Percentiles rank a stretch among this genome's conserved stretches.
Evolutionary conservation across 2,888 invertebrate species (phyloP).

Genomic region (Lasioglossum zephyrum): DNA sequence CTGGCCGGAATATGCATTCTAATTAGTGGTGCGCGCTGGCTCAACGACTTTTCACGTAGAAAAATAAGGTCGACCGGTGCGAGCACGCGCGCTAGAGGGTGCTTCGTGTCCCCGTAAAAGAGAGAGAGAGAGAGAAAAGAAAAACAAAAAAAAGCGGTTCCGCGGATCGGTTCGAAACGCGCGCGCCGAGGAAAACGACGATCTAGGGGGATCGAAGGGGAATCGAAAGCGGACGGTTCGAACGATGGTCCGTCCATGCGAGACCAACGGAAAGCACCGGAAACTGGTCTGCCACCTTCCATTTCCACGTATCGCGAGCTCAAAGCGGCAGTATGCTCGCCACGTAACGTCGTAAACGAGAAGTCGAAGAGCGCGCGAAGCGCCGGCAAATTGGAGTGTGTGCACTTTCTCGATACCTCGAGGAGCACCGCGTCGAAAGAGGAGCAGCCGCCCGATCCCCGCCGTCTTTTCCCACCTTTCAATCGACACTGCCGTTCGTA

Average conservation of each 20-base stretch:
- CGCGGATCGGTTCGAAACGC: neutral
- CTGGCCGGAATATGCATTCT: slow-evolving; percentile 53
- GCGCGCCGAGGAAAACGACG: slow-evolving; percentile 9
- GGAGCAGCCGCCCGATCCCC: slow-evolving; percentile 18
- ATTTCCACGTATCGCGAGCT: slow-evolving; percentile 28
- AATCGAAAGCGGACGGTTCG: neutral
- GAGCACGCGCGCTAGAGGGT: slow-evolving; percentile 20
- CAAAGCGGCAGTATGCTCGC: slow-evolving; percentile 55
- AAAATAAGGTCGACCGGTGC: slow-evolving; percentile 50
- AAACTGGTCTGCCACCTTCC: slow-evolving; percentile 8
- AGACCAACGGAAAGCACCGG: neutral
- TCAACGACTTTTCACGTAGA: slow-evolving; percentile 52
- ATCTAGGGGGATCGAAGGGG: neutral
- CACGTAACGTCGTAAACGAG: slow-evolving; percentile 69
- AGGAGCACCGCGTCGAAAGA: slow-evolving; percentile 49
- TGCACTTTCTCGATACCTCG: slow-evolving; percentile 42
- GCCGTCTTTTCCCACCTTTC: slow-evolving; percentile 42
- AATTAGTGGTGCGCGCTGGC: slow-evolving; percentile 46
- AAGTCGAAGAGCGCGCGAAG: slow-evolving; percentile 59
- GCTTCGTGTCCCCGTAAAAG: slow-evolving; percentile 1
- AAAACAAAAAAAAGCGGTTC: neutral
- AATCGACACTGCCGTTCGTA: slow-evolving; percentile 33
- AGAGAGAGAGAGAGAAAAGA: neutral
- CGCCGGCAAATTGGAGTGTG: slow-evolving; percentile 58
- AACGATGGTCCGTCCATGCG: slow-evolving; percentile 5